Percentiles rank a stretch among this genome's conserved stretches.
Conservation (phyloP, 2,113 vertebrate species). For the Opisthocomus hoazin region DNA sequence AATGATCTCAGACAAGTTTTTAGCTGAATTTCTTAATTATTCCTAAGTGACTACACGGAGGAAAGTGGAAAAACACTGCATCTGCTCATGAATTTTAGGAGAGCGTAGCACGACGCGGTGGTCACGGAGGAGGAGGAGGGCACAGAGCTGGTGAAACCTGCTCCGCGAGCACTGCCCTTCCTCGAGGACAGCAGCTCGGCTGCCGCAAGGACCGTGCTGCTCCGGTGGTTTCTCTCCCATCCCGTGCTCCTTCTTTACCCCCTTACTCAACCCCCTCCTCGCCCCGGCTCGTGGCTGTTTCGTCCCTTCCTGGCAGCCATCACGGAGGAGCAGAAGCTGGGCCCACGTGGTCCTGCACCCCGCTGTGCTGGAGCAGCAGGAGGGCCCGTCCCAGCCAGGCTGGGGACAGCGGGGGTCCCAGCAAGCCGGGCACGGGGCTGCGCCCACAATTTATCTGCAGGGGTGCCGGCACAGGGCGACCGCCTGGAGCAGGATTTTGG, state of each 20-base stretch:
- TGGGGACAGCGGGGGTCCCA: neutral
- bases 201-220: neutral
- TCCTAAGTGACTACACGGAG: neutral
- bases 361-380: neutral
- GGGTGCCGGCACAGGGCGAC: accelerated
- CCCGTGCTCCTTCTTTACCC: accelerated
- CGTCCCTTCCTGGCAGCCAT: neutral
- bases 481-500: neutral
- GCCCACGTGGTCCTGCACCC: neutral
- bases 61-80: neutral
- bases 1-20: conserved; percentile 28
- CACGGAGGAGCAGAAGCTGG: neutral
- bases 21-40: conserved; percentile 55
- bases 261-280: neutral
- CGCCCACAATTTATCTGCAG: accelerated
- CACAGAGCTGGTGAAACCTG: neutral
- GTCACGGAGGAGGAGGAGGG: neutral
- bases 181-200: neutral
- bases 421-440: neutral
- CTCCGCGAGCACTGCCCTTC: neutral
- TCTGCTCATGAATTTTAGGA: neutral
- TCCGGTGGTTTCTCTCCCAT: neutral
- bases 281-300: accelerated
- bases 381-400: neutral
- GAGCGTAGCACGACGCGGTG: neutral